Conservation (phyloP, 2,113 vertebrate genomes). For the Sturnus vulgaris region DNA sequence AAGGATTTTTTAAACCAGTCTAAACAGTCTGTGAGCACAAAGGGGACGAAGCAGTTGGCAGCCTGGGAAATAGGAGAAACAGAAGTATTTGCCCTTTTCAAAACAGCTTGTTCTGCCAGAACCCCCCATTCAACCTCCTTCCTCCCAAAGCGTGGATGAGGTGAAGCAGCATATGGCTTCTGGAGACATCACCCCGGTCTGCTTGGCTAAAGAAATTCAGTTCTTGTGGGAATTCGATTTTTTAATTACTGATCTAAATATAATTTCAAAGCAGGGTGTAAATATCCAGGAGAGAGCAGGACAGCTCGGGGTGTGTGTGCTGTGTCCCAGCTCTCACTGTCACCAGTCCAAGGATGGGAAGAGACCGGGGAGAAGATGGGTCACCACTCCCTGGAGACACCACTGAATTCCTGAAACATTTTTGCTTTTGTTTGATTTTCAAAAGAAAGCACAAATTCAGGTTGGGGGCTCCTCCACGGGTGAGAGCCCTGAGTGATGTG, state of each 20-base stretch:
- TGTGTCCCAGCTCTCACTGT: accelerated
- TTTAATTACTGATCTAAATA: neutral
- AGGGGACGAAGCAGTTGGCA: neutral
- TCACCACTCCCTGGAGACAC: neutral
- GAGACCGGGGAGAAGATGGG: neutral
- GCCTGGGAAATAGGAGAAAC: neutral
- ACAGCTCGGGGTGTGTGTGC: neutral
- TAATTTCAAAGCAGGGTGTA: accelerated
- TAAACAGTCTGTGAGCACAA: neutral
- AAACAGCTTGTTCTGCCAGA: conserved; percentile 15
- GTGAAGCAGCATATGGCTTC: conserved; percentile 4
- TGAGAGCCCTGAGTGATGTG: neutral
- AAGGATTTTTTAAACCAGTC: neutral
- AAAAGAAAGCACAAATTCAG: neutral
- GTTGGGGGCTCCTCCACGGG: accelerated
- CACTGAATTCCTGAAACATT: neutral
- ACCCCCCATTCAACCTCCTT: neutral
- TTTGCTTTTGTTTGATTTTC: neutral
- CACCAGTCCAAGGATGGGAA: neutral
- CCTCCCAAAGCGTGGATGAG: neutral
- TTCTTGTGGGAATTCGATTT: neutral
- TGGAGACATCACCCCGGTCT: neutral
- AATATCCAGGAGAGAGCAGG: neutral
- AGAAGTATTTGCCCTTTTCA: neutral
- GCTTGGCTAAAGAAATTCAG: neutral